phyloP scores from a whole-genome alignment of 2,888 invertebrate genomes.

The Rotaria magnacalcarata region DNA sequence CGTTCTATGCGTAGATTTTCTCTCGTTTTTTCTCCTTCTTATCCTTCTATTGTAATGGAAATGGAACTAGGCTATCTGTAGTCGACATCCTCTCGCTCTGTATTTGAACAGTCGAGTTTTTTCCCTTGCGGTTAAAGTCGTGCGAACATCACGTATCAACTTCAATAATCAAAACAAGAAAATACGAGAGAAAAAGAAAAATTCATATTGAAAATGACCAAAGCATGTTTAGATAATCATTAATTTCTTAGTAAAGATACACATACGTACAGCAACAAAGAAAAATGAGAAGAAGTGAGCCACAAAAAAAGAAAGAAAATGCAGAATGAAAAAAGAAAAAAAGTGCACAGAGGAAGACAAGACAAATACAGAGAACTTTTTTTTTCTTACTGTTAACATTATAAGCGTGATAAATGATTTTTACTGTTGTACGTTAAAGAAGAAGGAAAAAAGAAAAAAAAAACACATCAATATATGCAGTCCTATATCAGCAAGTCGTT shows the following conservation, averaged over 20 bases:
- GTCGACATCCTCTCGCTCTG: neutral
- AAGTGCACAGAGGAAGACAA: neutral
- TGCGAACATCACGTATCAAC: neutral
- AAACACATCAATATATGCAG: neutral
- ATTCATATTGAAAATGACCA: neutral
- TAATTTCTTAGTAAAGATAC: conserved; percentile 17
- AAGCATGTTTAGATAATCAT: conserved; percentile 12
- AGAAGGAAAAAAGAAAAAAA: neutral
- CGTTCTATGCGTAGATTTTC: neutral
- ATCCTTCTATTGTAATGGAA: neutral
- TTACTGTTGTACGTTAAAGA: neutral
- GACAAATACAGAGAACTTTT: neutral
- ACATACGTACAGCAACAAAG: neutral
- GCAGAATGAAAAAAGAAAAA: neutral
- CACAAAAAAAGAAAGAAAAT: neutral
- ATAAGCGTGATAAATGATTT: neutral
- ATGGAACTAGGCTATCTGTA: conserved; percentile 19
- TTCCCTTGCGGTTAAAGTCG: neutral
- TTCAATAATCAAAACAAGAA: neutral
- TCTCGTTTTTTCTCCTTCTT: neutral
- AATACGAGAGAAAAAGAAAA: neutral
- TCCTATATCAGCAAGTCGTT: neutral
- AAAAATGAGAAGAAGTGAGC: too few species aligned
- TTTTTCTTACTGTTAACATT: conserved; percentile 15
- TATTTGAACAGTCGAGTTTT: neutral